These are phyloP conservation scores for Ephydatia muelleri DNA, from an alignment of 37 sponge, comb jelly and placozoan genomes.

Conservation along the genomic window DNA sequence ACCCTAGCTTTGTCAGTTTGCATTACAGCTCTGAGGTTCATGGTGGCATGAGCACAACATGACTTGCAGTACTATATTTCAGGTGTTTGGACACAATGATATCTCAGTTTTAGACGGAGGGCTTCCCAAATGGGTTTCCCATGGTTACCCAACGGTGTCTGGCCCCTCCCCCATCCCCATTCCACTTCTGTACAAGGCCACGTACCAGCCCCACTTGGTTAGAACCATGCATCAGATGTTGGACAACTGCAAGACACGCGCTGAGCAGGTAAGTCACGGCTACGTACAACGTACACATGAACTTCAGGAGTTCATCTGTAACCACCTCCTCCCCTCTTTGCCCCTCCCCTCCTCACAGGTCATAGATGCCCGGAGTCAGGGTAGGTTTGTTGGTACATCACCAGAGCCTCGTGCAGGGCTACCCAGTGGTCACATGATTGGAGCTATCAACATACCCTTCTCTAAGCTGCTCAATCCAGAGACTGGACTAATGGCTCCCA, in stretches of 20 bases:
- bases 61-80: background rate
- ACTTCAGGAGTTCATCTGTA: too few species aligned
- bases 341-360: constrained; percentile 37
- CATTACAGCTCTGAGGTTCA: too few species aligned
- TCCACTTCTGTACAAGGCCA: constrained; percentile 25
- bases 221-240: constrained; percentile 47
- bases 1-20: too few species aligned
- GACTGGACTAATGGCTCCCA: constrained; percentile 44
- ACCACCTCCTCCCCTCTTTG: too few species aligned
- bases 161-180: constrained; percentile 13
- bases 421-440: constrained; percentile 82
- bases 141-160: constrained; percentile 18
- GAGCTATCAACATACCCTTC: constrained; percentile 63
- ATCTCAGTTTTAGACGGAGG: constrained; percentile 83
- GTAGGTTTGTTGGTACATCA: constrained; percentile 65
- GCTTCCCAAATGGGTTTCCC: constrained; percentile 49
- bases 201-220: constrained; percentile 21
- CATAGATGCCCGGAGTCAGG: constrained; percentile 63
- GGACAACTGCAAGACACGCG: constrained; percentile 9
- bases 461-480: constrained; percentile 31
- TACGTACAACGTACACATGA: too few species aligned
- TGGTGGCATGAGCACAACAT: too few species aligned
- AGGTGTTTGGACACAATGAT: constrained; percentile 72
- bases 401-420: constrained; percentile 75
- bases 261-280: constrained; percentile 42